Percentiles rank a stretch among this genome's conserved stretches.
Conservation (phyloP, 2,113 vertebrate species). For the Poecile atricapillus region DNA sequence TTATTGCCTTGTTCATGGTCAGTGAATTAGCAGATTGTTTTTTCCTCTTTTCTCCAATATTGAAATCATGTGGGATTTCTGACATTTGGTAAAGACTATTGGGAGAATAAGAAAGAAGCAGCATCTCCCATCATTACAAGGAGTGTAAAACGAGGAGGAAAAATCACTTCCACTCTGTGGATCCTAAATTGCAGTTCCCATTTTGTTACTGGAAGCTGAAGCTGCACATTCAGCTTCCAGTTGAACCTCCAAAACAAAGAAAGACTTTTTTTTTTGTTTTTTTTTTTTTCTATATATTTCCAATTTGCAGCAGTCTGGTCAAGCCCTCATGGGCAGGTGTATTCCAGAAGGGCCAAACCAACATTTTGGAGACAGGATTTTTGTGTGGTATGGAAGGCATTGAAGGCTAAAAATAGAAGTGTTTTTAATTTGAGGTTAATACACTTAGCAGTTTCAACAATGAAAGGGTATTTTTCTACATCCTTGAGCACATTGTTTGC, state of each 20-base stretch:
- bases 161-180: accelerated
- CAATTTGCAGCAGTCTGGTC: accelerated
- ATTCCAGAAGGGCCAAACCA: neutral
- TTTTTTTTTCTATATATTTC: neutral
- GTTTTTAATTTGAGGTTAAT: neutral
- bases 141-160: neutral
- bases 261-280: accelerated
- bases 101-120: neutral
- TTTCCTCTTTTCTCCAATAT: accelerated
- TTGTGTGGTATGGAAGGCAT: neutral
- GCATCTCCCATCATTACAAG: neutral
- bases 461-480: neutral
- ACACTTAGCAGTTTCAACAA: neutral
- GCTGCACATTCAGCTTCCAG: too few species aligned
- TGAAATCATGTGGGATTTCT: accelerated
- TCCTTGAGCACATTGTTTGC: neutral
- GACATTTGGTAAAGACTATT: accelerated
- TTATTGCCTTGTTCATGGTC: neutral
- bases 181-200: accelerated
- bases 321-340: neutral
- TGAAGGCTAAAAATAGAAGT: neutral
- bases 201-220: neutral
- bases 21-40: neutral
- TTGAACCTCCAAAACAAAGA: too few species aligned
- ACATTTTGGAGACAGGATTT: neutral